Percentiles rank a stretch among this genome's conserved stretches.
phyloP scores from a whole-genome alignment of 2,888 invertebrate species.

The Artemia sinica region DNA sequence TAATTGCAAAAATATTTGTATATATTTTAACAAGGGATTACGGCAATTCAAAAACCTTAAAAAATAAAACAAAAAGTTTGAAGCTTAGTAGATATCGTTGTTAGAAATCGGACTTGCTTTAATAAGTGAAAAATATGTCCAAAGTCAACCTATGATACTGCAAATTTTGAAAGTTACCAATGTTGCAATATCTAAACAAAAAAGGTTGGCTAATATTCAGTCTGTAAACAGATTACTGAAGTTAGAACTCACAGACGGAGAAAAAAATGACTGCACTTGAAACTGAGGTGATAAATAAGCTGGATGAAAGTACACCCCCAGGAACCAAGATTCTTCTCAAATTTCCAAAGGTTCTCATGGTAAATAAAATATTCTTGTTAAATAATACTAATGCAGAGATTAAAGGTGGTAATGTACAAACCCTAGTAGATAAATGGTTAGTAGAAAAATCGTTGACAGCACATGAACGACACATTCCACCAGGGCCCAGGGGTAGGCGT shows the following conservation, averaged over 20 bases:
- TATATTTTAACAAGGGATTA: too few relatives aligned
- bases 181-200: neutral
- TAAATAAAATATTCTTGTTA: neutral
- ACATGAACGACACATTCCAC: too few relatives aligned
- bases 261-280: neutral
- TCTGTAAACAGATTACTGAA: neutral
- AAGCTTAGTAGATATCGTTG: too few relatives aligned
- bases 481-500: too few relatives aligned
- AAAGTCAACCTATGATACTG: too few relatives aligned
- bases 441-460: neutral
- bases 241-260: neutral
- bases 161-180: neutral
- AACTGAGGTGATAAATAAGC: neutral
- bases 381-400: neutral
- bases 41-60: too few relatives aligned
- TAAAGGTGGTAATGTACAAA: neutral
- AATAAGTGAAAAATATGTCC: too few relatives aligned
- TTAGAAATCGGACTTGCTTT: too few relatives aligned
- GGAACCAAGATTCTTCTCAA: neutral
- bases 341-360: neutral
- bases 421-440: neutral
- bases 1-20: too few relatives aligned
- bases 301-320: neutral
- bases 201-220: neutral
- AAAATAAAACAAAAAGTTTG: too few relatives aligned